phyloP scores from a whole-genome alignment of 1,140 invertebrate genomes.

The Helicoverpa armigera region DNA sequence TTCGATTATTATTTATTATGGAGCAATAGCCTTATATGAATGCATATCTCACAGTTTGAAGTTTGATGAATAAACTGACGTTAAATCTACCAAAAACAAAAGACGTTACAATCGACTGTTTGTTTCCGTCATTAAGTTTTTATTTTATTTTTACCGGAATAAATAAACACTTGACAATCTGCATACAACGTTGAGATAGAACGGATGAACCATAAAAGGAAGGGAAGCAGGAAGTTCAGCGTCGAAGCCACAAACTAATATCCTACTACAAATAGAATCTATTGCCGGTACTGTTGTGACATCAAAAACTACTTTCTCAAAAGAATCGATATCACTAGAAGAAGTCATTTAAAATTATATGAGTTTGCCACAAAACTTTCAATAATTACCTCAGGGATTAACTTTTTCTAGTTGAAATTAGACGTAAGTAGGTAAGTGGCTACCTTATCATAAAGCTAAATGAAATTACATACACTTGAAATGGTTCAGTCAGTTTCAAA shows the following conservation, averaged over 20 bases:
- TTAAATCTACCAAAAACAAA: too few species aligned
- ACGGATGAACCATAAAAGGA: not conserved
- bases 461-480: too few species aligned
- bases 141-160: not conserved
- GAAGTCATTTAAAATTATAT: not conserved
- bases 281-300: not conserved
- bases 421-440: too few species aligned
- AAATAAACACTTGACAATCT: not conserved
- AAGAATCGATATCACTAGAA: not conserved
- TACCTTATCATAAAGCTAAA: too few species aligned
- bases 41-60: too few species aligned
- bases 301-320: not conserved
- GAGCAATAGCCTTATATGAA: too few species aligned
- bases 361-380: too few species aligned
- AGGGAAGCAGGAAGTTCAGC: not conserved
- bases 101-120: not conserved
- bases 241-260: conserved; percentile 15
- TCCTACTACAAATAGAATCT: conserved; percentile 1
- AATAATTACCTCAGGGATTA: too few species aligned
- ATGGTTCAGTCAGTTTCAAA: too few species aligned
- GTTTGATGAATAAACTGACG: too few species aligned
- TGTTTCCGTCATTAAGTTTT: not conserved
- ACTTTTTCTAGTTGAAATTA: too few species aligned
- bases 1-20: too few species aligned
- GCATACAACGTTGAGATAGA: not conserved